phyloP scores from a whole-genome alignment of 2,888 invertebrate genomes.

The Yponomeuta malinellus region DNA sequence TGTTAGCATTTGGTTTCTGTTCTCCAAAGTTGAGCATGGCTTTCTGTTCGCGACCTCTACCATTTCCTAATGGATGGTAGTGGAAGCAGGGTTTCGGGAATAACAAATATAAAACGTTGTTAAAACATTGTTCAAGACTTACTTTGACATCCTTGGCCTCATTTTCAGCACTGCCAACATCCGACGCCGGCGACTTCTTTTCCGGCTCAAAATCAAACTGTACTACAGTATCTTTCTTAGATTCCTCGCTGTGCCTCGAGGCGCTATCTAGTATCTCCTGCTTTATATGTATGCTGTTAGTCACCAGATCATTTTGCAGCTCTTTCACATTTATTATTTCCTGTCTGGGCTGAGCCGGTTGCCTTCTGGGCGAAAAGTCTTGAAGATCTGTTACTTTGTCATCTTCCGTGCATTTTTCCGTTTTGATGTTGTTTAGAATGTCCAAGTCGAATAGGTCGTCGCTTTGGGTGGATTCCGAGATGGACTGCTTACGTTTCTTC shows the following conservation, averaged over 20 bases:
- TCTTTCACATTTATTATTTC: slow-evolving; percentile 68
- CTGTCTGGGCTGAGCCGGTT: slow-evolving; percentile 24
- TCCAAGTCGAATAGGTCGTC: slow-evolving; percentile 61
- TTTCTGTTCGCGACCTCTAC: too few species aligned
- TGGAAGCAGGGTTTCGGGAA: too few species aligned
- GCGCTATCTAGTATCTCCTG: slow-evolving; percentile 39
- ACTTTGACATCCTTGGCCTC: not conserved
- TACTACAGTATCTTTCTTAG: slow-evolving; percentile 11
- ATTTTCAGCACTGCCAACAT: not conserved
- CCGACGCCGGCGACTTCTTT: not conserved
- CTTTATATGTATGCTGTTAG: slow-evolving; percentile 54
- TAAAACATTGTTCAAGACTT: not conserved
- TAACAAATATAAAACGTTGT: too few species aligned
- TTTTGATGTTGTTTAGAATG: slow-evolving; percentile 63
- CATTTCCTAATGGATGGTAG: too few species aligned
- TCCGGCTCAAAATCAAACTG: slow-evolving; percentile 20
- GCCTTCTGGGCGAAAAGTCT: slow-evolving; percentile 49
- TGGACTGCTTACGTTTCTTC: slow-evolving; percentile 39
- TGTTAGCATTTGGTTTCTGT: too few species aligned
- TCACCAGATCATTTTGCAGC: slow-evolving; percentile 62
- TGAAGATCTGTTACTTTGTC: slow-evolving; percentile 22
- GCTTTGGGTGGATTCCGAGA: slow-evolving; percentile 44
- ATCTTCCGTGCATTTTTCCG: slow-evolving; percentile 59
- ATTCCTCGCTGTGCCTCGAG: slow-evolving; percentile 7
- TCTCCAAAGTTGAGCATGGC: too few species aligned